Conservation (phyloP, 2,797 vertebrate genomes). For the Lithobates sylvaticus region DNA sequence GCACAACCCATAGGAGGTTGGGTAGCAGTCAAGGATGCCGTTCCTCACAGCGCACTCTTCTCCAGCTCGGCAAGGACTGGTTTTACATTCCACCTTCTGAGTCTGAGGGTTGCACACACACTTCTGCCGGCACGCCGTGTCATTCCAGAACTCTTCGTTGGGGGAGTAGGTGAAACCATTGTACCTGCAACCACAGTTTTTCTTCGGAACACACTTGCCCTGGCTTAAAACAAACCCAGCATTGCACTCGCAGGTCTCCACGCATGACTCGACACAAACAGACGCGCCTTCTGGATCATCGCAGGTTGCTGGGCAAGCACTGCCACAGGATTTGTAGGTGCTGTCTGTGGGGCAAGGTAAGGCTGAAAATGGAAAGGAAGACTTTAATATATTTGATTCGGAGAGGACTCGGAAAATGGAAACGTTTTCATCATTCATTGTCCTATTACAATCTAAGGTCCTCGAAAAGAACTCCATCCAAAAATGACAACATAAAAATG, state of each 20-base stretch:
- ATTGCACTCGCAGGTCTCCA: constrained; percentile 83
- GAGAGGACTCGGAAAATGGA: too few relatives aligned
- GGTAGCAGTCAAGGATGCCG: constrained; percentile 74
- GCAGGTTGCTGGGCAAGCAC: constrained; percentile 80
- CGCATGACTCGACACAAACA: constrained; percentile 71
- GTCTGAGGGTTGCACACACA: constrained; percentile 76
- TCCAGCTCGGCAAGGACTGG: constrained; percentile 68
- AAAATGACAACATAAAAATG: too few relatives aligned
- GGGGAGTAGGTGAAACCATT: constrained; percentile 75
- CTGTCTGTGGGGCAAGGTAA: constrained; percentile 82
- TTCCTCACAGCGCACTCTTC: constrained; percentile 75
- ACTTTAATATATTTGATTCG: background rate
- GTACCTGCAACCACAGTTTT: constrained; percentile 79
- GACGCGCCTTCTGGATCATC: constrained; percentile 58
- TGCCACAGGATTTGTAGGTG: constrained; percentile 80
- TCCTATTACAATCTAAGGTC: too few relatives aligned
- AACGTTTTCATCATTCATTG: too few relatives aligned
- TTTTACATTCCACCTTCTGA: constrained; percentile 69
- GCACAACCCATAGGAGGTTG: constrained; percentile 71
- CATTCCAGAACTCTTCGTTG: constrained; percentile 80
- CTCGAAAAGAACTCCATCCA: too few relatives aligned
- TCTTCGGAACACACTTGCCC: constrained; percentile 72
- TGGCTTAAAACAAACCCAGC: constrained; percentile 77
- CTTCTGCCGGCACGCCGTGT: constrained; percentile 69
- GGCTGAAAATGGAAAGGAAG: constrained; percentile 69